Evolutionary conservation across 2,888 invertebrate genomes (phyloP).

Genomic region (Lasioglossum morio): DNA sequence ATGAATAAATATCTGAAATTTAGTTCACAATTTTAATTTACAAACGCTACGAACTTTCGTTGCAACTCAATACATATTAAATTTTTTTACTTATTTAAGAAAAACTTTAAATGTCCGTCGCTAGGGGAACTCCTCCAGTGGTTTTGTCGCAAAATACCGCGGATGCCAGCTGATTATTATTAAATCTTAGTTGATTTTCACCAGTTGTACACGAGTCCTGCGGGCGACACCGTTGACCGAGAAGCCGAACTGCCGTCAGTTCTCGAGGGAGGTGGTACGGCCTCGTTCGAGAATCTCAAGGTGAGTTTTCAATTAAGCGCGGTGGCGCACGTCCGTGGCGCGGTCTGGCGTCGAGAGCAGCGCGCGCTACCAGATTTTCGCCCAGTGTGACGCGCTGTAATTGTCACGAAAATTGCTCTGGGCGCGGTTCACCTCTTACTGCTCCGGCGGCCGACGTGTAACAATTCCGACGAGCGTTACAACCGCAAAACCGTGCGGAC

Average conservation of each 20-base stretch:
- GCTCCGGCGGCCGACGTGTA: conserved; percentile 26
- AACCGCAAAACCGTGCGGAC: conserved; percentile 42
- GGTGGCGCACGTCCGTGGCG: neutral
- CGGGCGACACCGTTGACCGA: conserved; percentile 45
- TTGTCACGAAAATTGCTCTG: conserved; percentile 53
- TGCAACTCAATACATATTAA: too few species aligned
- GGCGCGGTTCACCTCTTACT: conserved; percentile 47
- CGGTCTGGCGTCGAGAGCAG: neutral
- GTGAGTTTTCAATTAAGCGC: conserved; percentile 49
- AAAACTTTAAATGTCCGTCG: neutral
- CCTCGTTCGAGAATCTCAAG: conserved; percentile 59
- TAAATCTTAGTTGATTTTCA: conserved; percentile 78
- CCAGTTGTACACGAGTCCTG: conserved; percentile 43
- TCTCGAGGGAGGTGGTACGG: conserved; percentile 39
- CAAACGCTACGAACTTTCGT: too few species aligned
- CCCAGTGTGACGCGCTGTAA: conserved; percentile 40
- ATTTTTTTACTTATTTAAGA: neutral
- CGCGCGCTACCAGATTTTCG: neutral
- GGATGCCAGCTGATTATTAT: conserved; percentile 67
- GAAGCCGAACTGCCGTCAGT: conserved; percentile 43
- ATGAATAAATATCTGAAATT: too few species aligned
- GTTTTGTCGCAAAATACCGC: neutral
- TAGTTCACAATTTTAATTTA: too few species aligned
- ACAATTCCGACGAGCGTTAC: conserved; percentile 35
- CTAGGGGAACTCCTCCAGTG: neutral